Conservation (phyloP, 1,140 invertebrate genomes). For the Nomia melanderi region DNA sequence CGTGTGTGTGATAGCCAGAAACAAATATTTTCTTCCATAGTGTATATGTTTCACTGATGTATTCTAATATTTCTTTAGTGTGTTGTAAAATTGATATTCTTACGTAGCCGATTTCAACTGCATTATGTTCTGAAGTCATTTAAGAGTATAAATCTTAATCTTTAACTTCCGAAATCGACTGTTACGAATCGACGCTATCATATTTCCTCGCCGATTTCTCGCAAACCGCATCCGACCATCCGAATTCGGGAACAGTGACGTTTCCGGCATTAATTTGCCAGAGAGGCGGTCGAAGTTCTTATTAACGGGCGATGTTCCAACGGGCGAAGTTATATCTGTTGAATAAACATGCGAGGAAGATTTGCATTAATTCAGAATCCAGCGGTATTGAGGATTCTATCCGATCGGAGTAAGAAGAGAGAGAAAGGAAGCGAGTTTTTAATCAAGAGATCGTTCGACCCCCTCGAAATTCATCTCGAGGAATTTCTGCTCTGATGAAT, state of each 20-base stretch:
- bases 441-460: neutral
- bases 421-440: neutral
- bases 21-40: too few relatives aligned
- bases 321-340: neutral
- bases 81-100: too few relatives aligned
- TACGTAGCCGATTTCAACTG: too few relatives aligned
- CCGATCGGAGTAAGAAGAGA: neutral
- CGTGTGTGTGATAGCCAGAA: too few relatives aligned
- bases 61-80: too few relatives aligned
- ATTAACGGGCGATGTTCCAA: neutral
- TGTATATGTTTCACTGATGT: too few relatives aligned
- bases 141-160: too few relatives aligned
- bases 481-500: too few relatives aligned
- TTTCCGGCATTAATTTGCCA: neutral
- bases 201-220: neutral
- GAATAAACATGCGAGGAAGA: slow-evolving; percentile 12
- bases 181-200: neutral
- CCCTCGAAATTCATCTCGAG: neutral
- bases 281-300: slow-evolving; percentile 9
- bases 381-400: neutral
- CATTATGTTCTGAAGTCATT: too few relatives aligned
- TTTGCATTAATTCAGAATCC: slow-evolving; percentile 5
- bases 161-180: neutral
- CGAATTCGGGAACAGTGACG: neutral
- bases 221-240: neutral